phyloP scores from a whole-genome alignment of 2,888 invertebrate species.

The Torymus auratus region DNA sequence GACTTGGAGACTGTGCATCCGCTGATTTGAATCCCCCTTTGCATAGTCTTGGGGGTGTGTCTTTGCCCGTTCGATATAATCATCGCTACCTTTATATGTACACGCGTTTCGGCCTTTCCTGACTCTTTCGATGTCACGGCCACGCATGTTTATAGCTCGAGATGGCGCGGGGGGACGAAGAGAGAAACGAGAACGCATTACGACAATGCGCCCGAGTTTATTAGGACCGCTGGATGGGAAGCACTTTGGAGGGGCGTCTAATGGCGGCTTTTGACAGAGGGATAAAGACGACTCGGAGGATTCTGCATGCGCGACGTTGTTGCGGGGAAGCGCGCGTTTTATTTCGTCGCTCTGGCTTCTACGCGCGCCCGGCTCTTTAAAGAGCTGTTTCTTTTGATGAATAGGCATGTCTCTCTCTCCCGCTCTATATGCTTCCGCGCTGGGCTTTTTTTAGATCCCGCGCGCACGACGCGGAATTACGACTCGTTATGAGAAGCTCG shows the following conservation, averaged over 20 bases:
- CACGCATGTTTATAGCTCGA: background rate
- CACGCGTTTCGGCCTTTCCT: background rate
- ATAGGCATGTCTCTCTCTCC: no score
- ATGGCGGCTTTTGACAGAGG: slow-evolving; percentile 5
- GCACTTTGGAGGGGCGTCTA: slow-evolving; percentile 1
- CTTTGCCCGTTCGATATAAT: no score
- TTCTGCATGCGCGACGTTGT: no score
- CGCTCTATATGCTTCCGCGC: no score
- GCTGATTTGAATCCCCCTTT: background rate
- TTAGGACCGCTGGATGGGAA: background rate
- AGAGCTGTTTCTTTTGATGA: no score
- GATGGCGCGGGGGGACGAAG: background rate
- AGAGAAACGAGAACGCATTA: slow-evolving; percentile 25
- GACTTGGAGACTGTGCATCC: background rate
- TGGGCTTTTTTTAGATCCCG: no score
- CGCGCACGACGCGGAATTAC: no score
- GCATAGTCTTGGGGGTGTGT: background rate
- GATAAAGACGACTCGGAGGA: no score
- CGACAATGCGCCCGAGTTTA: background rate
- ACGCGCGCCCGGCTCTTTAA: no score
- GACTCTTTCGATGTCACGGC: slow-evolving; percentile 19
- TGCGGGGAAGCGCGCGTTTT: no score
- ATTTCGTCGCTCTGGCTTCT: no score
- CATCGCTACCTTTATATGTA: slow-evolving; percentile 9
- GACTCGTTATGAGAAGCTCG: no score